Percentiles rank a stretch among this genome's conserved stretches.
phyloP scores from a whole-genome alignment of 2,888 invertebrate genomes.

The Rotaria macrura region DNA sequence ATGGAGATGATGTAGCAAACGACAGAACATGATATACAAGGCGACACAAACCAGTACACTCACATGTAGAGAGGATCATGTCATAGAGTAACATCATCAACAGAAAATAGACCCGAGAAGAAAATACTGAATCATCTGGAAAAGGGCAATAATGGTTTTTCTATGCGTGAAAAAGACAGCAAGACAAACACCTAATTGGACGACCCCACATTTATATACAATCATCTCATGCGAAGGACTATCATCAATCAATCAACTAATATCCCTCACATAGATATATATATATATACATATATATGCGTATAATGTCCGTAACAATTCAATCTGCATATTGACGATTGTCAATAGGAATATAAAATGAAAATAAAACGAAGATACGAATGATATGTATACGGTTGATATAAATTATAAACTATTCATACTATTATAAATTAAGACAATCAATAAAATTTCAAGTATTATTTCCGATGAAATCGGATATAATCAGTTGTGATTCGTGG shows the following conservation, averaged over 20 bases:
- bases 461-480: neutral
- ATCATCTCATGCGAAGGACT: neutral
- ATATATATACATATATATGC: neutral
- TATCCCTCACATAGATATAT: neutral
- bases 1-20: neutral
- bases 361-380: neutral
- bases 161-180: neutral
- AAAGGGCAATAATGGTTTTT: neutral
- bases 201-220: neutral
- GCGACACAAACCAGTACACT: neutral
- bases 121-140: neutral
- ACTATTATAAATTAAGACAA: neutral
- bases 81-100: neutral
- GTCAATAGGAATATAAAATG: neutral
- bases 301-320: neutral
- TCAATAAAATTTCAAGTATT: neutral
- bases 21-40: neutral
- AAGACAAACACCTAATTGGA: neutral
- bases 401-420: neutral
- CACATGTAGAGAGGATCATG: neutral
- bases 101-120: neutral
- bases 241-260: slow-evolving; percentile 8
- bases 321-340: neutral
- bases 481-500: neutral
- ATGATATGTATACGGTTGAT: neutral